Percentiles rank a stretch among this genome's conserved stretches.
Conservation (phyloP, 2,888 invertebrate species). For the Netelia fuscicornis region DNA sequence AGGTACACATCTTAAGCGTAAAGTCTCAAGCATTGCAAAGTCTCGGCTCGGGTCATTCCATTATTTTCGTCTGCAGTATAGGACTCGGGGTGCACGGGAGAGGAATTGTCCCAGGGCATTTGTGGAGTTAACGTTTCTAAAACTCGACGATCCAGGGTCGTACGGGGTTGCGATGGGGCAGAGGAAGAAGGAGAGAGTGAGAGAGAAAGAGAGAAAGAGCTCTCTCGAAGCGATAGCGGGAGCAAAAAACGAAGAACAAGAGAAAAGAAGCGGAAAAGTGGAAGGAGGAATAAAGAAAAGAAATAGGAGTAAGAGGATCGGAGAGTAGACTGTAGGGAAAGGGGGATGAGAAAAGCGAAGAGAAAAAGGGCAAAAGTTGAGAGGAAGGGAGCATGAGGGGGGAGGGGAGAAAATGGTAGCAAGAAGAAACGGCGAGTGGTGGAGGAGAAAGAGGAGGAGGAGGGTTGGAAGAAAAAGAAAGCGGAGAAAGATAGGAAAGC, state of each 20-base stretch:
- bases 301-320: constrained; percentile 65
- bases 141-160: constrained; percentile 82
- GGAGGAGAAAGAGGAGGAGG: constrained; percentile 87
- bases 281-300: constrained; percentile 60
- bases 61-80: constrained; percentile 60
- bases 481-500: constrained; percentile 71
- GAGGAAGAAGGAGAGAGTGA: constrained; percentile 38
- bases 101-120: constrained; percentile 81
- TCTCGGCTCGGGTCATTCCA: constrained; percentile 46
- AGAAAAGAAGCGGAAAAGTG: constrained; percentile 42
- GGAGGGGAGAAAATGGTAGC: constrained; percentile 70
- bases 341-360: constrained; percentile 72
- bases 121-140: constrained; percentile 84
- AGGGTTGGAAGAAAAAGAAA: constrained; percentile 82
- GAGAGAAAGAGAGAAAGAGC: constrained; percentile 38
- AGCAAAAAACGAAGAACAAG: constrained; percentile 61
- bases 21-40: constrained; percentile 54
- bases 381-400: constrained; percentile 79
- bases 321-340: constrained; percentile 75
- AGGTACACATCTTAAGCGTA: constrained; percentile 58
- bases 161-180: constrained; percentile 45
- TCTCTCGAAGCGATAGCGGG: constrained; percentile 66
- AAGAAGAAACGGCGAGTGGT: constrained; percentile 73
- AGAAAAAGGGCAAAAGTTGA: constrained; percentile 74
- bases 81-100: constrained; percentile 54